A percentile compares a stretch with the other conserved stretches of the same genome.
Evolutionary conservation across 2,113 vertebrate species (phyloP).

Genomic region (western clawed frog (Xenopus tropicalis)): DNA sequence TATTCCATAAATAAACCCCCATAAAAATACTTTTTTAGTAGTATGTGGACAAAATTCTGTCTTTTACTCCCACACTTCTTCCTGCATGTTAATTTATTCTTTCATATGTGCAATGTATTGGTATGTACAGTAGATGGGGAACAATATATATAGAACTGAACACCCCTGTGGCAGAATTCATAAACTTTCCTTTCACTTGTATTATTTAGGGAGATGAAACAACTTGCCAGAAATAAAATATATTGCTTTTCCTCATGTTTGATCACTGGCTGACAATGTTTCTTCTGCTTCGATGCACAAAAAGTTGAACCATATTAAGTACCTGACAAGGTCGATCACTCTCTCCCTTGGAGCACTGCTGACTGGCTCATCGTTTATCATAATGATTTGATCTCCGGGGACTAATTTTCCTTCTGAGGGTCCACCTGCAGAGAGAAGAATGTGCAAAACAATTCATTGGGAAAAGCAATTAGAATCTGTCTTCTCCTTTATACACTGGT

Average conservation of each 20-base stretch:
- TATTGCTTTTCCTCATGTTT: conserved; percentile 11
- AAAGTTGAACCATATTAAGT: conserved; percentile 49
- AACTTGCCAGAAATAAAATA: conserved; percentile 4
- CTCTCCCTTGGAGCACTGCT: conserved; percentile 88
- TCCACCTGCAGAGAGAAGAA: conserved; percentile 74
- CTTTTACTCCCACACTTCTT: no score
- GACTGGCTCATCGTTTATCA: conserved; percentile 97
- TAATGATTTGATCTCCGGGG: conserved; percentile 97
- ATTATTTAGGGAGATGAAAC: conserved; percentile 4
- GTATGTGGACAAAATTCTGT: no score
- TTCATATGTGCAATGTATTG: no score
- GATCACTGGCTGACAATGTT: conserved; percentile 4
- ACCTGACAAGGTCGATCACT: conserved; percentile 99
- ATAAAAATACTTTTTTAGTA: no score
- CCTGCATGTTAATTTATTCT: no score
- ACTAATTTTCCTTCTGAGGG: conserved; percentile 94
- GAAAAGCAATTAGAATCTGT: neutral
- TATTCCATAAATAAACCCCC: no score
- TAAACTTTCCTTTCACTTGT: neutral
- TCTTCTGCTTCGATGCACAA: conserved; percentile 35
- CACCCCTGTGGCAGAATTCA: no score
- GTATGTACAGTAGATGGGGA: no score
- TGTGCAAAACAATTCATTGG: neutral
- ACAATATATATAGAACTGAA: no score
- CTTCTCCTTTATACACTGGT: neutral